Base-by-base conservation (phyloP, 2,113 vertebrate species). In the Chaetura pelagica region DNA sequence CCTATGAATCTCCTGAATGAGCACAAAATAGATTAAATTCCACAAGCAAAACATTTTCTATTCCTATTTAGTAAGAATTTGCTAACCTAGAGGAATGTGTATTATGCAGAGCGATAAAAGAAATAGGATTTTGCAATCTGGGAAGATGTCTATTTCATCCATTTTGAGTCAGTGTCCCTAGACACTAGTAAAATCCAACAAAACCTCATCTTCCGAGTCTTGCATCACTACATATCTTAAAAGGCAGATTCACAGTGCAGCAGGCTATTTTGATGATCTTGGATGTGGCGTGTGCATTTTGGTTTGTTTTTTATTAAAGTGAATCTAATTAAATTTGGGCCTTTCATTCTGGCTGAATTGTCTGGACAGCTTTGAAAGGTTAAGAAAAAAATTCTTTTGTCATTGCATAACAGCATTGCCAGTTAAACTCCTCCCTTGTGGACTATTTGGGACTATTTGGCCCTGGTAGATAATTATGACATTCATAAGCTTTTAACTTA, bases 381-480 rank as follows among this genome's bases (percentile, higher is more conserved):
- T 96, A 95, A 85, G 83, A 51, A 93, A 95, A 81, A 59, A 90
- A 66, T 20, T 19, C 54, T 89, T 92, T 93, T 89, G 40, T 87
- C 95, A 54, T 35, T 85, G 49, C 9, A 1, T 55, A 95, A 79
- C 8, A 91, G 32, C n/a, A 59, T 58, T 86, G 62, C 52, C 78
- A 74, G 72, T 77, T 81, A 58, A 93, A 97, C 63, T 72, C 46
- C n/a, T 81, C 69, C 58, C 80, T 69, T 78, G 68, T 58, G 62
- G n/a, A n/a, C n/a, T n/a, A n/a, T n/a, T n/a, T n/a, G 66, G 22
- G 87, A 96, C 72, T 95, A 92, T 90, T 97, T 97, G 97, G 75
- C 81, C 73, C 87, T 67, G 24, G 87, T 91, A 97, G 89, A 94
- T 96, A 96, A 98, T 97, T 95, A 97, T 74, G 58, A 80, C 91